phyloP scores from a whole-genome alignment of 2,797 vertebrate genomes.

The Onychomys arenicola region DNA sequence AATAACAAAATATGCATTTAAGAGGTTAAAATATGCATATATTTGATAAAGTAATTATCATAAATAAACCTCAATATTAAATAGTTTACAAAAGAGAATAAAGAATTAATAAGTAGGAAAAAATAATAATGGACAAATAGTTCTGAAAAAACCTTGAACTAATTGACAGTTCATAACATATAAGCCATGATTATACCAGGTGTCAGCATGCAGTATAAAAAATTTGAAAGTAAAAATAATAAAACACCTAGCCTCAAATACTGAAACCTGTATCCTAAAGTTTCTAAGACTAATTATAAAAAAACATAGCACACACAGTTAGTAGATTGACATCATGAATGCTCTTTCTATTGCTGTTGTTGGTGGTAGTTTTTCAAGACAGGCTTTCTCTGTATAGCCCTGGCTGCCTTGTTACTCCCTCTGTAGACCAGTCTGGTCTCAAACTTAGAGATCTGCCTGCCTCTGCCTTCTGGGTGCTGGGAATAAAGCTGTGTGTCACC shows the following conservation, averaged over 20 bases:
- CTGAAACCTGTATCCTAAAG: neutral
- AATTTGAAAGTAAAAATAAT: neutral
- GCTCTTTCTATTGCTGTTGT: neutral
- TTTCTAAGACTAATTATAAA: neutral
- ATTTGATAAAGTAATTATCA: neutral
- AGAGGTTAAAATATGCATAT: neutral
- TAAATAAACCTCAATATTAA: neutral
- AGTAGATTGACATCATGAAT: neutral
- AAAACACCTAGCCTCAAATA: neutral
- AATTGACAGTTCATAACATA: neutral
- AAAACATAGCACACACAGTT: neutral
- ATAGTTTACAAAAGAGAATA: neutral
- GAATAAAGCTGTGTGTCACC: neutral
- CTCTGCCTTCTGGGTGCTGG: neutral
- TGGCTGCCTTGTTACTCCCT: neutral
- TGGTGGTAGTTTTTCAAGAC: neutral
- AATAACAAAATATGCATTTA: neutral
- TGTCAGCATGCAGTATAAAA: neutral
- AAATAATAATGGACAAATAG: neutral
- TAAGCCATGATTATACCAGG: neutral
- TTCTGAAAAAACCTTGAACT: neutral
- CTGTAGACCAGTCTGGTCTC: neutral
- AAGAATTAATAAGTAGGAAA: neutral
- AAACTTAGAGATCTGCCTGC: neutral
- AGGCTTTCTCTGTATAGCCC: neutral